Base-by-base conservation (phyloP, 1,140 invertebrate genomes). In the Halyomorpha halys region DNA sequence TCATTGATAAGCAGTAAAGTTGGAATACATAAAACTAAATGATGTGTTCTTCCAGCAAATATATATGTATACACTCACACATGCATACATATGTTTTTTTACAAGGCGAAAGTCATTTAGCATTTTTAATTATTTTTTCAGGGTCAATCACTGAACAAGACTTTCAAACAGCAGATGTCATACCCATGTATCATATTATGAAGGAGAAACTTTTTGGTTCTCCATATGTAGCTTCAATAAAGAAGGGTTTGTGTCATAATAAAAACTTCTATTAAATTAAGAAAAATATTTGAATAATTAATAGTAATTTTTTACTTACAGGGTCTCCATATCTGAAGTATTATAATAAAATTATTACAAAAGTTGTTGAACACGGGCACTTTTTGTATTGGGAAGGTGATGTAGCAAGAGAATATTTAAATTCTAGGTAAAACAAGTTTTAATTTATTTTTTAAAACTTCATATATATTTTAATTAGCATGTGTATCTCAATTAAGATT, bases 381-480 rank as follows among this genome's bases (percentile, higher is more conserved):
- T 44, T 64, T 19, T 44, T 68, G 19, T 65, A 62, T 49, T 68
- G 68, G 68, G 68, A 68, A 63, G 65, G 65, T 61, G 68, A 68
- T 54, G 63, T 68, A 25, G 59, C 64, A 3, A 56, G 68, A 18
- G 59, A 56, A 56, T 68, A 62, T 54, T 44, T 68, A 15, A 18
- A 34, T 47, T 60, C 59, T 1, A 59, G 56, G 63, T 65, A 19
- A 56, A 30, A 30, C 27, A 30, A 8, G 27, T 30, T 30, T 30
- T 30, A 8, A 30, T 30, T 30, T 30, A 4, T 30, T 30, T 3
- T 30, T 4, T 4, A 30, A 3, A 30, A 4, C 8, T 30, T 4
- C 8, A 30, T 8, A 30, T 4, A 30, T 30, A 30, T 30, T 30
- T 30, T n/a, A n/a, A n/a, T n/a, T n/a, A n/a, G n/a, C n/a, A n/a